Conservation (phyloP, 2,888 invertebrate genomes). For the Rugalucina vietnamica region DNA sequence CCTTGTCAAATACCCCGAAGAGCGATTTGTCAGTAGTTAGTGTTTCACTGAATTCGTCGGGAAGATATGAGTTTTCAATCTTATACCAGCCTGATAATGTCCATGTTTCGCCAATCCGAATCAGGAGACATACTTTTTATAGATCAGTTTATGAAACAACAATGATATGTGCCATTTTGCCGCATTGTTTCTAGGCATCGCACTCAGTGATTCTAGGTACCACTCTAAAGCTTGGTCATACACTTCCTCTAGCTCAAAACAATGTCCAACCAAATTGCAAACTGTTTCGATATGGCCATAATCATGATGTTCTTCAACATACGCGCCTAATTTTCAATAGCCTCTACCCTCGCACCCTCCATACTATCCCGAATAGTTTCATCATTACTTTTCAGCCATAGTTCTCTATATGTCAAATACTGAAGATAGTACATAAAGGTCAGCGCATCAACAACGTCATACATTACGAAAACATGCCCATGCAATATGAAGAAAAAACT, state of each 20-base stretch:
- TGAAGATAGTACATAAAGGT: conserved; percentile 30
- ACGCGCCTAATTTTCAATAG: neutral
- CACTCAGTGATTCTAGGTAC: neutral
- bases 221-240: neutral
- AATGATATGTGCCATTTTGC: neutral
- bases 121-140: too few species aligned
- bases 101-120: too few species aligned
- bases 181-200: neutral
- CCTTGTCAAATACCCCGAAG: too few species aligned
- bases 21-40: too few species aligned
- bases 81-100: too few species aligned
- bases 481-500: too few species aligned
- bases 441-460: conserved; percentile 20
- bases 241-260: neutral
- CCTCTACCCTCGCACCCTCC: neutral
- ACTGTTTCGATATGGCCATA: neutral
- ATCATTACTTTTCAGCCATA: neutral
- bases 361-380: neutral
- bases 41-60: too few species aligned
- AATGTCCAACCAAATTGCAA: neutral
- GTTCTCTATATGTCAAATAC: conserved; percentile 23
- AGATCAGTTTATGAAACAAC: too few species aligned
- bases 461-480: too few species aligned
- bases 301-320: neutral
- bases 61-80: too few species aligned